Evolutionary conservation across 1,140 invertebrate species (phyloP), one percentile per base, ranked within the genome.

Genomic region (Neodiprion virginianus): DNA sequence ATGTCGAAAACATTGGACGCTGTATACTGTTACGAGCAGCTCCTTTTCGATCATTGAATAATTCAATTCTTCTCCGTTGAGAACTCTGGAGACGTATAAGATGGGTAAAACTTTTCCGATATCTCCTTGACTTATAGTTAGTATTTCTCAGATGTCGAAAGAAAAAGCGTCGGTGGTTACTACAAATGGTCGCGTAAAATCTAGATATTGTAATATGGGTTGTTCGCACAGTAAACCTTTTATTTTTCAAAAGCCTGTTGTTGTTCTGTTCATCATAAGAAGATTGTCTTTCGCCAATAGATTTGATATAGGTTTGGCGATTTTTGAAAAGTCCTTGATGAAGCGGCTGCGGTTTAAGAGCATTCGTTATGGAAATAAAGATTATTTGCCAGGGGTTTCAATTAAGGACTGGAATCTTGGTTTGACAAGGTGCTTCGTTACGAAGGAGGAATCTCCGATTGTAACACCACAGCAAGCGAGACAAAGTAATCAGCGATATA

Each of bases 21-120:
- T 53, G 40, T 71, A 48, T 23, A 72, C 47, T 65, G 75, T 77
- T 7, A 65, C 73, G 7, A 70, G 7, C 5, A 72, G 12, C 67
- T 75, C 73, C 10, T 75, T 74, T 74, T 90, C 88, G 23, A 78
- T 84, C 21, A 85, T 85, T 5, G 77, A 79, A 73, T 88, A 90
- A 17, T 80, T 79, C 21, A 68, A 48, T 76, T 88, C 81, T 1
- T 74, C 48, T 68, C 28, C 7, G 12, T 68, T 79, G 7, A 85
- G 70, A 40, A 67, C 79, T 72, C 77, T 76, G 74, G 79, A 82
- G 9, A 79, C 77, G 75, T 83, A 86, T 17, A 69, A 69, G 23
- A 71, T 71, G 7, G 73, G 67, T n/a, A 71, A 5, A 48, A 53
- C 74, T 65, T 70, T 78, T 61, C 50, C 70, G 50, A 73, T 72